Percentiles rank a stretch among this genome's conserved stretches.
These are phyloP conservation scores for Sipha flava DNA, from an alignment of 1,140 invertebrate genomes.

Conservation along the genomic window DNA sequence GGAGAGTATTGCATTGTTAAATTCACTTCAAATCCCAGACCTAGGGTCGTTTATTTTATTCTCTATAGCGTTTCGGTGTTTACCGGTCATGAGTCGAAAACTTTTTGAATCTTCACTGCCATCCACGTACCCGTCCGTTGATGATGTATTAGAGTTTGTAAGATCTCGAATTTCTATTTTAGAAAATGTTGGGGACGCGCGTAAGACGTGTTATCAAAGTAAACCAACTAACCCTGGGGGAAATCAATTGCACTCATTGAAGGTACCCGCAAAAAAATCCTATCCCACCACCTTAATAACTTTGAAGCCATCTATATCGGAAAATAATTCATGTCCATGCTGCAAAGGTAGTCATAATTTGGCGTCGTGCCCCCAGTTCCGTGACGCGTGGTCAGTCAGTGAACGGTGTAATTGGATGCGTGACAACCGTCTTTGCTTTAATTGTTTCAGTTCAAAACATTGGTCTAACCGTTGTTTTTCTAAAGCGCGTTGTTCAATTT, in stretches of 20 bases:
- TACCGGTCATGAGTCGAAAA: neutral
- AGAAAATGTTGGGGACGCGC: neutral
- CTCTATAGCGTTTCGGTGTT: neutral
- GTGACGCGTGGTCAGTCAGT: neutral
- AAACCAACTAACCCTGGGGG: neutral
- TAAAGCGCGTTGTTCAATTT: neutral
- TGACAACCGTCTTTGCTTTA: neutral
- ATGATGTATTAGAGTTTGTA: neutral
- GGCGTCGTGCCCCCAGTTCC: neutral
- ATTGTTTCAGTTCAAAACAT: neutral
- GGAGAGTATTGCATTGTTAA: neutral
- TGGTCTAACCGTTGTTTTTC: neutral
- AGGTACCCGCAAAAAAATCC: neutral
- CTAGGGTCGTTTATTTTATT: neutral
- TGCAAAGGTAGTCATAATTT: neutral
- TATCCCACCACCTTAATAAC: too few relatives aligned
- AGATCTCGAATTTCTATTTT: neutral
- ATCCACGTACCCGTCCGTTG: neutral
- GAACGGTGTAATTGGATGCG: neutral
- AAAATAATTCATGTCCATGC: neutral
- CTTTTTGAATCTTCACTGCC: neutral
- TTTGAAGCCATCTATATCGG: neutral
- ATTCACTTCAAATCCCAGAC: neutral
- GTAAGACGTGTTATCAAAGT: too few relatives aligned
- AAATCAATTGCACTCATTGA: neutral